Evolutionary conservation across 2,113 vertebrate genomes (phyloP).

Genomic region (Numenius arquata): DNA sequence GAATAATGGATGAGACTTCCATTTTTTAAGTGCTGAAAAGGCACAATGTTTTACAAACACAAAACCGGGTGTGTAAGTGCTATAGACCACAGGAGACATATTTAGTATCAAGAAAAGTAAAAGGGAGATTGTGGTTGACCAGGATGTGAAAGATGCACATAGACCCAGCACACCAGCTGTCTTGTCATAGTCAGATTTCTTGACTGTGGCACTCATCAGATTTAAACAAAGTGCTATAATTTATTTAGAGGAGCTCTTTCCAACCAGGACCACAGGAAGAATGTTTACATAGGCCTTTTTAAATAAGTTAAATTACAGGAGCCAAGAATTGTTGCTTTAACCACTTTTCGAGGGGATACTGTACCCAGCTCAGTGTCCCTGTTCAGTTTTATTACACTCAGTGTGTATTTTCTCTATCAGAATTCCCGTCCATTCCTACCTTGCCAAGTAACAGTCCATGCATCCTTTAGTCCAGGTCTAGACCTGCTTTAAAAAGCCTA

Average conservation of each 20-base stretch:
- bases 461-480: not conserved
- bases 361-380: not conserved
- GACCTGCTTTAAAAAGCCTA: not conserved
- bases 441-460: not conserved
- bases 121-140: not conserved
- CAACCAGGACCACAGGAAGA: not conserved
- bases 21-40: not conserved
- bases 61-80: not conserved
- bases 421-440: not conserved
- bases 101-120: not conserved
- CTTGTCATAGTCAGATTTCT: not conserved
- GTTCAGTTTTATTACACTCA: not conserved
- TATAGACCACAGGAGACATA: not conserved
- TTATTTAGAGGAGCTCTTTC: not conserved
- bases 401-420: not conserved
- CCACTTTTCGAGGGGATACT: not conserved
- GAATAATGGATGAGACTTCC: not conserved
- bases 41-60: not conserved
- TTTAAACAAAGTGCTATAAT: not conserved
- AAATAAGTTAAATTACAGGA: not conserved
- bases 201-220: not conserved
- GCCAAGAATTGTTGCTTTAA: not conserved
- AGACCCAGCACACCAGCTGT: not conserved
- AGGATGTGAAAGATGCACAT: not conserved
- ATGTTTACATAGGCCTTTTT: not conserved